Conservation (phyloP, 2,797 vertebrate genomes). For the Agapornis canus region DNA sequence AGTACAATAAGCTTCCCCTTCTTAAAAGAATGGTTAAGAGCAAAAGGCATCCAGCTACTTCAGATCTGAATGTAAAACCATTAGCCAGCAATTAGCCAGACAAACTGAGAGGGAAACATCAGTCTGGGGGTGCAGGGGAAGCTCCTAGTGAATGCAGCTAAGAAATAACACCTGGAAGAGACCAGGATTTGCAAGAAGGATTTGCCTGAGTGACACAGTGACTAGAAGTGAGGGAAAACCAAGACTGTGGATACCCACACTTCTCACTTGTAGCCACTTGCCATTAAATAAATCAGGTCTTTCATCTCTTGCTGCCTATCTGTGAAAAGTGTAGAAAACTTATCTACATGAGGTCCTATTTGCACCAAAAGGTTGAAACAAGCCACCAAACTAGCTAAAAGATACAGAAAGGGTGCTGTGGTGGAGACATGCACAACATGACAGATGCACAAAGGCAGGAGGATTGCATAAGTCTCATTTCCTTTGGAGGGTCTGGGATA, state of each 20-base stretch:
- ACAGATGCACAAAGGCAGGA: neutral
- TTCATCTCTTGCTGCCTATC: neutral
- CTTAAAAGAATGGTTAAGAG: neutral
- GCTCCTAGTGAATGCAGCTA: neutral
- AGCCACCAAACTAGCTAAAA: neutral
- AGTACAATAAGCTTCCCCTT: neutral
- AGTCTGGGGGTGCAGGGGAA: neutral
- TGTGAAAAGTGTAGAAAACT: neutral
- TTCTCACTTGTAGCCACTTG: neutral
- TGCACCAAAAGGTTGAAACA: neutral
- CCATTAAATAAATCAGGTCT: neutral
- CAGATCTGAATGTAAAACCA: neutral
- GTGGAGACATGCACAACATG: neutral
- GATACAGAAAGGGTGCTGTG: neutral
- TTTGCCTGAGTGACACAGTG: neutral
- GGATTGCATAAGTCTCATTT: neutral
- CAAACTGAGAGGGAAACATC: neutral
- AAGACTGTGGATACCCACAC: neutral
- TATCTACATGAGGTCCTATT: neutral
- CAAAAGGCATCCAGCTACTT: neutral
- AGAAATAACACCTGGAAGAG: neutral
- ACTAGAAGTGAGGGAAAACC: neutral
- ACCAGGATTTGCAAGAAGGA: neutral
- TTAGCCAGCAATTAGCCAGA: neutral
- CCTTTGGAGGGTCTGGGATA: neutral